Conservation (phyloP, 2,888 invertebrate genomes). For the Parasteatoda lunata region DNA sequence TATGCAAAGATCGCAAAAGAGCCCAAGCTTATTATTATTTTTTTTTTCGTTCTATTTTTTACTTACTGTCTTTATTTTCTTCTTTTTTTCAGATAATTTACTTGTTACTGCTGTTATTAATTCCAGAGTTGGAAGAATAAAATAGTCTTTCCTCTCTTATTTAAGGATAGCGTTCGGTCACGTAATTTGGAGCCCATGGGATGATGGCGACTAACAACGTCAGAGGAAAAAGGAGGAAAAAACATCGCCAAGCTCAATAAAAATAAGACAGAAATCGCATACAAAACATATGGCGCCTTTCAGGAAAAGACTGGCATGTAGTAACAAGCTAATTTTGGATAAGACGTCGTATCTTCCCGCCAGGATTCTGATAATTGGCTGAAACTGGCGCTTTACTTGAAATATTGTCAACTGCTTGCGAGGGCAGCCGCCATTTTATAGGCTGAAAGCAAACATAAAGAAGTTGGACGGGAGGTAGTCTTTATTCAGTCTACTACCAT, state of each 20-base stretch:
- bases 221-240: constrained; percentile 9
- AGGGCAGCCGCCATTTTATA: constrained; percentile 32
- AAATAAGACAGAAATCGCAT: constrained; percentile 48
- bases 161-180: constrained; percentile 28
- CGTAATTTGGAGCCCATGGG: constrained; percentile 34
- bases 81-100: constrained; percentile 20
- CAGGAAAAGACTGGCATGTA: constrained; percentile 32
- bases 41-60: not conserved
- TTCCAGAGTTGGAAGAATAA: constrained; percentile 16
- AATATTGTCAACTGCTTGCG: constrained; percentile 38
- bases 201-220: constrained; percentile 5
- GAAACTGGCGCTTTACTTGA: constrained; percentile 34
- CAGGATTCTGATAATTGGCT: constrained; percentile 50
- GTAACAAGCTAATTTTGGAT: constrained; percentile 58
- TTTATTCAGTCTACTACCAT: not conserved
- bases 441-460: constrained; percentile 34
- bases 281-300: constrained; percentile 54
- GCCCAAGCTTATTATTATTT: not conserved
- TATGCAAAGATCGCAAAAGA: not conserved
- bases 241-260: constrained; percentile 29
- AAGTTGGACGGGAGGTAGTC: constrained; percentile 14
- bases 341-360: constrained; percentile 52
- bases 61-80: not conserved
- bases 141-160: constrained; percentile 16
- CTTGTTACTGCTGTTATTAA: constrained; percentile 32